phyloP scores from a whole-genome alignment of 2,888 invertebrate species.

The Helleia helle region DNA sequence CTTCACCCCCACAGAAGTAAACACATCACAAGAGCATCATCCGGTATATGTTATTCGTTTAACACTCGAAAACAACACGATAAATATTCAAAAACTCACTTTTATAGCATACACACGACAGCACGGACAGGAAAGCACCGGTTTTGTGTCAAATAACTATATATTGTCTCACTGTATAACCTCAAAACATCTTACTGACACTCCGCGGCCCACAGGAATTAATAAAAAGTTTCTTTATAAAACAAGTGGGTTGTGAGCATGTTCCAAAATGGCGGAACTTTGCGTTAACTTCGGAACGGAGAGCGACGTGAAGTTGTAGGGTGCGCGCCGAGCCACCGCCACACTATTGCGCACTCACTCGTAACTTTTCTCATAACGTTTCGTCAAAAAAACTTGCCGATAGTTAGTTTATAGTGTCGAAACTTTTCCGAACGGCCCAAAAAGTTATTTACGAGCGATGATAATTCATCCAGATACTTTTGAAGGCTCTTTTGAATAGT shows the following conservation, averaged over 20 bases:
- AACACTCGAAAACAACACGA: conserved; percentile 68
- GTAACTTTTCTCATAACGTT: conserved; percentile 62
- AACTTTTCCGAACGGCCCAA: conserved; percentile 31
- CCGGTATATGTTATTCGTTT: conserved; percentile 53
- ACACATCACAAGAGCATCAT: conserved; percentile 65
- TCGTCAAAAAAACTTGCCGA: conserved; percentile 47
- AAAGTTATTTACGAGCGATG: conserved; percentile 34
- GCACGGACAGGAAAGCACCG: conserved; percentile 37
- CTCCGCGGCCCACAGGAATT: conserved; percentile 75
- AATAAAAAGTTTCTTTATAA: conserved; percentile 76
- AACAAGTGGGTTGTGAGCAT: conserved; percentile 76
- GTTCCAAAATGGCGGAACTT: conserved; percentile 76
- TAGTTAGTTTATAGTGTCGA: conserved; percentile 29
- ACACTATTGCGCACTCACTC: conserved; percentile 50
- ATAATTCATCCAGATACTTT: conserved; percentile 39
- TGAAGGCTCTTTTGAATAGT: conserved; percentile 32
- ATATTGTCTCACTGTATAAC: conserved; percentile 62
- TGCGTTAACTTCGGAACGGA: conserved; percentile 74
- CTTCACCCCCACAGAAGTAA: conserved; percentile 57
- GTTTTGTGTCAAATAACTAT: conserved; percentile 50
- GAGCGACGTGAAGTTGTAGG: conserved; percentile 72
- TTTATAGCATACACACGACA: conserved; percentile 32
- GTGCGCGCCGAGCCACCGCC: conserved; percentile 50
- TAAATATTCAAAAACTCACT: conserved; percentile 51
- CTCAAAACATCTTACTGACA: conserved; percentile 74